Base-by-base conservation (phyloP, 2,797 vertebrate species). In the Ctenopoma multispine region DNA sequence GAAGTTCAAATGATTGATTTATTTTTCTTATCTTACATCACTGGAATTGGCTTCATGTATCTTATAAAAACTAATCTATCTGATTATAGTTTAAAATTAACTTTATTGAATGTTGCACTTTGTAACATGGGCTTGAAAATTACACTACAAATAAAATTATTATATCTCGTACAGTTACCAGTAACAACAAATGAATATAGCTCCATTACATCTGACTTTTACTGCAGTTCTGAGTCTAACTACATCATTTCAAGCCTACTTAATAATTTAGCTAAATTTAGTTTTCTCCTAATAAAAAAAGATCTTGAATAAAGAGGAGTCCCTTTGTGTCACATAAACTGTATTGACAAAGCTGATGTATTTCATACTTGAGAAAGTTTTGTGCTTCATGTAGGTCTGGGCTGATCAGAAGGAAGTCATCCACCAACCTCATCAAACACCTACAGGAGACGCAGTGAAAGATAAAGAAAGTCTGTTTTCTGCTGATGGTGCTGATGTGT, bases 321-420 rank as follows among this genome's bases (percentile, higher is more conserved):
- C 17, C 12, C 5, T n/a, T 43, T 31, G 18, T 58, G 13, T 20
- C 34, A 13, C 43, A 18, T 60, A 9, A 50, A 13, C 20, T 38
- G n/a, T 15, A 13, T 12, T 1, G 21, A 40, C 24, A 49, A 68
- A 43, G 4, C 7, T 18, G 17, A 7, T 18, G n/a, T 49, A 21
- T 15, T 49, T 49, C 92, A 0, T 95, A 98, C 98, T 90, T 95
- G n/a, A 99, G 93, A 76, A 98, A 98, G 18, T 68, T 60, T 71
- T 92, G 92, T 7, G 97, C 98, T 77, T 94, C 90, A 1, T 60
- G 61, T 38, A 96, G 84, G 80, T 97, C 93, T 11, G 97, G 96
- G 0, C 97, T 99, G 80, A 99, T 95, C 46, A 99, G 91, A 77
- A 99, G 92, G 68, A 99, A 99, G 78, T 99, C 98, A 54, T 99